A percentile compares a stretch with the other conserved stretches of the same genome.
phyloP scores from a whole-genome alignment of 2,113 vertebrate species.

The Corythornis vintsioides region DNA sequence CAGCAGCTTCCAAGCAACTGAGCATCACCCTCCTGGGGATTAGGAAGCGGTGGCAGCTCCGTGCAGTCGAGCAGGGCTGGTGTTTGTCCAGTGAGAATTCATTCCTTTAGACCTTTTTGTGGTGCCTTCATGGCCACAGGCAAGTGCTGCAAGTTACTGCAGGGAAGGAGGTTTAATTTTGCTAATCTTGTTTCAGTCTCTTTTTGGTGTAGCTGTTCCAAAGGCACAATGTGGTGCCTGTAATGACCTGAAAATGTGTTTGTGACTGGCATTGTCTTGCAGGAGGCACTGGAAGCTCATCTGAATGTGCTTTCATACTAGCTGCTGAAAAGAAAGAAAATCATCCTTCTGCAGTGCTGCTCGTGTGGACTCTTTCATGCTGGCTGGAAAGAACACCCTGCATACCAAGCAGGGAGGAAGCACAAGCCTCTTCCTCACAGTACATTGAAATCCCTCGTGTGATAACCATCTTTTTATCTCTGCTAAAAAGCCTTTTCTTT shows the following conservation, averaged over 20 bases:
- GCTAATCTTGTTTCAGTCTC: slow-evolving; percentile 39
- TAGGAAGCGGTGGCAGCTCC: neutral
- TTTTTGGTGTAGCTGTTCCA: neutral
- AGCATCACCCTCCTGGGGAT: neutral
- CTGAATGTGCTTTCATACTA: neutral
- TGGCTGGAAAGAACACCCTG: neutral
- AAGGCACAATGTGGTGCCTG: neutral
- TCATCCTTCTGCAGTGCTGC: neutral
- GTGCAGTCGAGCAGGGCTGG: neutral
- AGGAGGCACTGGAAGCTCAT: neutral
- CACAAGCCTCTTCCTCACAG: slow-evolving; percentile 3
- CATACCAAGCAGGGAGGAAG: slow-evolving; percentile 28
- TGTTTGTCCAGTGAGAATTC: neutral
- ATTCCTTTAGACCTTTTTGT: neutral
- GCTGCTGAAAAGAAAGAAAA: neutral
- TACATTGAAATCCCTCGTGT: neutral
- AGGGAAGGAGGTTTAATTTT: neutral
- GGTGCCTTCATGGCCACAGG: neutral
- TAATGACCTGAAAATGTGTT: slow-evolving; percentile 29
- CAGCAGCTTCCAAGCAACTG: neutral
- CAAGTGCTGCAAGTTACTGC: neutral
- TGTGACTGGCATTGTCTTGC: neutral
- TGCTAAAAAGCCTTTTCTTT: neutral
- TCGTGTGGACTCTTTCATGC: neutral
- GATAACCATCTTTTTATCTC: neutral